phyloP scores from a whole-genome alignment of 2,113 vertebrate species.

The Pongo pygmaeus region DNA sequence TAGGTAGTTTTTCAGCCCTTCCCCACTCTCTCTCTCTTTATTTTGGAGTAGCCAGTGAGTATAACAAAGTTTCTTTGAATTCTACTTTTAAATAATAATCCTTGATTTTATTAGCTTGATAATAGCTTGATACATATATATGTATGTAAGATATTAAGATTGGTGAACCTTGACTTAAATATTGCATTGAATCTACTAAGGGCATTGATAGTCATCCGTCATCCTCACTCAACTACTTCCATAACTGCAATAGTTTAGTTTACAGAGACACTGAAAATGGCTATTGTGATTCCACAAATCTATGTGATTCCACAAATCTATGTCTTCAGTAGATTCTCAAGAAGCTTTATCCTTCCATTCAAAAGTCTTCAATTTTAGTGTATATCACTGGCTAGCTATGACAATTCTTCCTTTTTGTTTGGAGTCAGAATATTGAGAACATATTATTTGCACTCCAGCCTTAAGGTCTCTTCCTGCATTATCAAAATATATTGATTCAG shows the following conservation, averaged over 20 bases:
- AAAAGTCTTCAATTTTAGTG: background rate
- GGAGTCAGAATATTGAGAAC: background rate
- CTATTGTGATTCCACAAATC: background rate
- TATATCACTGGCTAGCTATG: background rate
- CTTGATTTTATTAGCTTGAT: background rate
- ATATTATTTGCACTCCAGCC: background rate
- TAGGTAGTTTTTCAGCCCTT: no score
- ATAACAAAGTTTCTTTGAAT: background rate
- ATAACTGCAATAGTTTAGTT: background rate
- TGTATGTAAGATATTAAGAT: background rate
- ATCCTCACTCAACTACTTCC: background rate
- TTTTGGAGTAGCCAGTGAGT: no score
- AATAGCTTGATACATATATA: no score
- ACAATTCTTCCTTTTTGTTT: background rate
- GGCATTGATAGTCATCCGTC: background rate
- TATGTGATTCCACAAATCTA: background rate
- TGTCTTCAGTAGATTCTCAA: background rate
- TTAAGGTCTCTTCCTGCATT: background rate
- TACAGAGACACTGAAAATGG: background rate
- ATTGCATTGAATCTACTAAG: background rate
- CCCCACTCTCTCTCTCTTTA: no score
- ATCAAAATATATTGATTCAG: background rate
- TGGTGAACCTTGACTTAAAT: background rate
- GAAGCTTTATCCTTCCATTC: background rate
- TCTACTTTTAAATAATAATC: background rate